Evolutionary conservation across 2,888 invertebrate species (phyloP).

Genomic region (Ferdinandea cuprea): DNA sequence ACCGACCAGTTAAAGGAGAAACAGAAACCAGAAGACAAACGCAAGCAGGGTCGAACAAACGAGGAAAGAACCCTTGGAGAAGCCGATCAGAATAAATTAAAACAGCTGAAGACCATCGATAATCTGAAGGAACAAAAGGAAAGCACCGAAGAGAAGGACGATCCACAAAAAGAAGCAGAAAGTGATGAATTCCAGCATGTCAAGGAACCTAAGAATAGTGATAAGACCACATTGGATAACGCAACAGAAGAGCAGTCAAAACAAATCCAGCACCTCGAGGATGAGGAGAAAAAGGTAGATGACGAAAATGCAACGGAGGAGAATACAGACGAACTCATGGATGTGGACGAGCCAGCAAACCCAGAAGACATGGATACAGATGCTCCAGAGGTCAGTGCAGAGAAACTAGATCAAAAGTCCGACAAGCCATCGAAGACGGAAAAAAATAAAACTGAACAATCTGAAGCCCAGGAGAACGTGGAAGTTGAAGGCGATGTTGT

Average conservation of each 20-base stretch:
- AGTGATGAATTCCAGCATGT: conserved; percentile 92
- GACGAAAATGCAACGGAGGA: conserved; percentile 83
- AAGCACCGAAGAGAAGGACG: conserved; percentile 82
- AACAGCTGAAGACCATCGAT: conserved; percentile 84
- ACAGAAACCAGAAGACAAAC: conserved; percentile 84
- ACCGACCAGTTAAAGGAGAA: conserved; percentile 81
- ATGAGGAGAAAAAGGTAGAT: conserved; percentile 85
- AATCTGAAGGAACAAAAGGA: conserved; percentile 83
- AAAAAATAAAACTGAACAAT: conserved; percentile 81
- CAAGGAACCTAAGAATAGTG: conserved; percentile 89
- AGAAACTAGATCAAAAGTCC: conserved; percentile 83
- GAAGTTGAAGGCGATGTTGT: conserved; percentile 91
- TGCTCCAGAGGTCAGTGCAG: conserved; percentile 82
- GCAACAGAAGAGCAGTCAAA: conserved; percentile 92
- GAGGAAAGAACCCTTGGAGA: conserved; percentile 87
- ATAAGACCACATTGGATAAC: conserved; percentile 89
- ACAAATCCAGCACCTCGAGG: conserved; percentile 85
- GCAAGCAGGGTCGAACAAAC: conserved; percentile 90
- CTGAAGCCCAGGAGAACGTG: conserved; percentile 81
- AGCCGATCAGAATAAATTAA: conserved; percentile 81
- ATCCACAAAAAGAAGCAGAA: conserved; percentile 84
- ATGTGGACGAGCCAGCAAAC: conserved; percentile 83
- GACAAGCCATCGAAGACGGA: conserved; percentile 81
- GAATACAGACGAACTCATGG: conserved; percentile 83
- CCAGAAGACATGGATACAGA: conserved; percentile 79